These are phyloP conservation scores for Pseudomugil gertrudae DNA, from an alignment of 2,797 vertebrate genomes.

Conservation along the genomic window DNA sequence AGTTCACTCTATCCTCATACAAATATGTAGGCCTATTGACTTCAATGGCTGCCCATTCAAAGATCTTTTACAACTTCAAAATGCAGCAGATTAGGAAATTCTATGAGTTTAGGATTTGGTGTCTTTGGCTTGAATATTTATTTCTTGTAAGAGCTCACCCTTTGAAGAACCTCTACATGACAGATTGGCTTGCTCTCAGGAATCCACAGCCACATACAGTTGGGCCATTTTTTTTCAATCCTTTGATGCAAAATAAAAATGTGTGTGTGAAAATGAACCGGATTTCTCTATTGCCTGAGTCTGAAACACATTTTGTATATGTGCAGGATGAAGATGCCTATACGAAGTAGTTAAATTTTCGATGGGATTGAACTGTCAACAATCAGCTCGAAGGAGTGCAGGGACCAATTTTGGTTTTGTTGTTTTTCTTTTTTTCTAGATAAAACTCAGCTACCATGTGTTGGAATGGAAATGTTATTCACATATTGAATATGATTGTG, in stretches of 20 bases:
- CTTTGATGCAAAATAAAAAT: slow-evolving; percentile 85
- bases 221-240: slow-evolving; percentile 74
- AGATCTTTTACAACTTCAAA: slow-evolving; percentile 33
- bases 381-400: not conserved
- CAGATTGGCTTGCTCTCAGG: slow-evolving; percentile 83
- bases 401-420: no score
- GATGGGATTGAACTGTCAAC: not conserved
- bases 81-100: slow-evolving; percentile 52
- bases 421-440: not conserved
- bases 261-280: slow-evolving; percentile 78
- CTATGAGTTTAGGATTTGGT: slow-evolving; percentile 56
- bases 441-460: not conserved
- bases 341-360: not conserved
- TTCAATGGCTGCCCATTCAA: slow-evolving; percentile 48
- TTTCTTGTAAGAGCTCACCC: slow-evolving; percentile 66
- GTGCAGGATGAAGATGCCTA: not conserved
- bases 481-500: not conserved
- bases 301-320: slow-evolving; percentile 20
- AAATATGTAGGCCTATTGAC: slow-evolving; percentile 46
- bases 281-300: slow-evolving; percentile 42
- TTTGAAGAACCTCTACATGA: slow-evolving; percentile 74
- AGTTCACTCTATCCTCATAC: slow-evolving; percentile 36
- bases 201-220: slow-evolving; percentile 81
- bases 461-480: not conserved
- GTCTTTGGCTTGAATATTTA: slow-evolving; percentile 64